Evolutionary conservation across 2,113 vertebrate genomes (phyloP).

Genomic region (Spea bombifrons): DNA sequence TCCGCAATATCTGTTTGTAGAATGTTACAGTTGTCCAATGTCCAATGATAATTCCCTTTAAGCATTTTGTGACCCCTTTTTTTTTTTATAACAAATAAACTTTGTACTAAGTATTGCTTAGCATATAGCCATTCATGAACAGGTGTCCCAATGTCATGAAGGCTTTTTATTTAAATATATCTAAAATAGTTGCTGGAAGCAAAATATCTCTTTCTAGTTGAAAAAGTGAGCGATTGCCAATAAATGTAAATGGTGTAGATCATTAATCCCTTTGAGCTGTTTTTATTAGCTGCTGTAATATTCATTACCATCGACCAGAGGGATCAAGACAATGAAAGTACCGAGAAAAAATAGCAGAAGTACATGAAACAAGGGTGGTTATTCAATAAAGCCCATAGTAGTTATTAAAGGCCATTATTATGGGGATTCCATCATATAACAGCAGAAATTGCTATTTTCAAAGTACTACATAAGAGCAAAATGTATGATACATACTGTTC

Average conservation of each 20-base stretch:
- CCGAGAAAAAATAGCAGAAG: conserved; percentile 3
- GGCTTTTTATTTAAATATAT: too few species aligned
- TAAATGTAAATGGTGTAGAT: conserved; percentile 31
- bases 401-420: conserved; percentile 19
- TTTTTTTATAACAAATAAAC: too few species aligned
- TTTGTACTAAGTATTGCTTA: too few species aligned
- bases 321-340: conserved; percentile 12
- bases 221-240: conserved; percentile 7
- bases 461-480: neutral
- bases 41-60: too few species aligned
- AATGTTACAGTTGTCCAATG: too few species aligned
- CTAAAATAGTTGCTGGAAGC: too few species aligned
- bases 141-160: too few species aligned
- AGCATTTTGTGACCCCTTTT: too few species aligned
- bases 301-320: conserved; percentile 36
- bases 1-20: too few species aligned
- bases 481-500: neutral
- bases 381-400: conserved; percentile 23
- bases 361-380: neutral
- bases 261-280: conserved; percentile 31
- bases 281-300: conserved; percentile 35
- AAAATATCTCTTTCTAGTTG: neutral
- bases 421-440: conserved; percentile 6
- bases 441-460: conserved; percentile 23
- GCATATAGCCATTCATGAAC: too few species aligned